Conservation (phyloP, 1,140 invertebrate genomes). For the Melitaea cinxia region DNA sequence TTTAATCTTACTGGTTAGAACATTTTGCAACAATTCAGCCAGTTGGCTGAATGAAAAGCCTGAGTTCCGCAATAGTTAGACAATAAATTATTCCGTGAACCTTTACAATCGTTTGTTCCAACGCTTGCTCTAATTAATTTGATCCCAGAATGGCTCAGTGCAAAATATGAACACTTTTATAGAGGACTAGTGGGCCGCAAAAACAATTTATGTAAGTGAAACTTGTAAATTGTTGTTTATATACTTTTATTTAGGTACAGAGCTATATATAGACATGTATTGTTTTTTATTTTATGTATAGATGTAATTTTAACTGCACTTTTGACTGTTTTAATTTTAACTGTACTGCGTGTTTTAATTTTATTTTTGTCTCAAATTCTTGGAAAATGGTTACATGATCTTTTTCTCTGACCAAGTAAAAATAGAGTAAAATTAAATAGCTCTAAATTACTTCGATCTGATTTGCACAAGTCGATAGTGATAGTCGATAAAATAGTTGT, state of each 20-base stretch:
- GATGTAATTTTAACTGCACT: no score
- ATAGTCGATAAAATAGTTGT: no score
- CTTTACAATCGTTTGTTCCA: conserved; percentile 48
- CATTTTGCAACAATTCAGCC: background rate
- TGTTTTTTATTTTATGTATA: no score
- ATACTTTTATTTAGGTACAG: background rate
- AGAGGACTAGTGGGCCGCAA: background rate
- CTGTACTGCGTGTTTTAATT: no score
- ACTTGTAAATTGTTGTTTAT: background rate
- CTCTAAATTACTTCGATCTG: no score
- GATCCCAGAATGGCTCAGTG: conserved; percentile 27
- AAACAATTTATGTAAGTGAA: conserved; percentile 12
- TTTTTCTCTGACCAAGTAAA: no score
- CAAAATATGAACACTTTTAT: conserved; percentile 41
- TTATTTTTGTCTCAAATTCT: no score
- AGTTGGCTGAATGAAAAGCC: background rate
- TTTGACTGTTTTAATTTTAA: no score
- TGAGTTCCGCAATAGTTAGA: background rate
- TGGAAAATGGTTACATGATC: no score
- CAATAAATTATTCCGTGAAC: conserved; percentile 52
- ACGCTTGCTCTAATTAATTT: conserved; percentile 54
- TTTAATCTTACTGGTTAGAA: background rate
- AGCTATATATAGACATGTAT: no score
- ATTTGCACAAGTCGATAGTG: no score
- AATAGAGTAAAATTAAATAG: no score